These are phyloP conservation scores for Corynorhinus townsendii DNA, from an alignment of 2,113 vertebrate species.

Conservation along the genomic window DNA sequence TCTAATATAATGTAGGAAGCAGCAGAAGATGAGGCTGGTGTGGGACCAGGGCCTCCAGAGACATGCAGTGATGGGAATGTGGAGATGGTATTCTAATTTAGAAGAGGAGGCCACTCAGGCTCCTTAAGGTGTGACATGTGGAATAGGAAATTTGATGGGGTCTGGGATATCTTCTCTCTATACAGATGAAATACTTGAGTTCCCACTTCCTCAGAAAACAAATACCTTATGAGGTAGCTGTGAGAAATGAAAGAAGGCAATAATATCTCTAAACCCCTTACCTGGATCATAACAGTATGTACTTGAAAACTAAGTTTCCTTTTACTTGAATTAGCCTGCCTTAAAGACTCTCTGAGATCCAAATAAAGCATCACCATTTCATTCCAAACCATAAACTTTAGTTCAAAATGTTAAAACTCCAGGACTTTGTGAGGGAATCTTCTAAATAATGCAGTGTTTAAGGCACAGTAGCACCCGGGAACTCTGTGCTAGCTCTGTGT, in stretches of 20 bases:
- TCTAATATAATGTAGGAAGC: accelerated
- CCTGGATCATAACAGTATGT: neutral
- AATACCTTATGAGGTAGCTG: neutral
- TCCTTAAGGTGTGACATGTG: no score
- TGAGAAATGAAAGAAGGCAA: neutral
- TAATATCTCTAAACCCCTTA: neutral
- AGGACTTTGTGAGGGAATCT: neutral
- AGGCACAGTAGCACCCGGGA: neutral
- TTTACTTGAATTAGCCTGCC: neutral
- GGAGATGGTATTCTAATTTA: neutral
- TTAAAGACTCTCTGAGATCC: neutral
- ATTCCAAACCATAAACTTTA: neutral
- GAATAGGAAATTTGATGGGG: accelerated
- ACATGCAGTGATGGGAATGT: accelerated
- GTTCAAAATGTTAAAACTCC: neutral
- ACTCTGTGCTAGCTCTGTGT: no score
- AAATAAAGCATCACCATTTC: neutral
- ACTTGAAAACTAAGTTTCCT: neutral
- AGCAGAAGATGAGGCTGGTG: neutral
- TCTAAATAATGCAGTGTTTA: neutral
- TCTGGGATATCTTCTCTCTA: neutral
- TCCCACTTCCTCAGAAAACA: neutral
- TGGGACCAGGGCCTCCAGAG: neutral
- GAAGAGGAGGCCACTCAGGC: neutral
- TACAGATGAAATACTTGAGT: neutral